Base-by-base conservation (phyloP, 1,140 invertebrate genomes). In the Drosophila pandora region DNA sequence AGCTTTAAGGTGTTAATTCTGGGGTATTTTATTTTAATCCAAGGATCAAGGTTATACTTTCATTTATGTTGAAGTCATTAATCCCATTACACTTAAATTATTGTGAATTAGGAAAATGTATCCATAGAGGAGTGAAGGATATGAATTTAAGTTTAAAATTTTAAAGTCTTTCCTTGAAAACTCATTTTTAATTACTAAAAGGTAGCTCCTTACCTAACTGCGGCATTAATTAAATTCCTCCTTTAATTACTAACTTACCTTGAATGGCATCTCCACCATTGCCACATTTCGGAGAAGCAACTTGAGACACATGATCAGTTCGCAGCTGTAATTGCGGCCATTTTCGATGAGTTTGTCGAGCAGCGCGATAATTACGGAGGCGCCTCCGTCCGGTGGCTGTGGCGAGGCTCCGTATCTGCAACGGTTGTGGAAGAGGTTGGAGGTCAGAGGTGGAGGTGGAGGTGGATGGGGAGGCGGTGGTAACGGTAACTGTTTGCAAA, bases 261-360 rank as follows among this genome's bases (percentile, higher is more conserved):
- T 91, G 34, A 79, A 91, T 30, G 91, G 91, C 87, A 92, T 87
- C 56, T 92, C 90, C 61, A 92, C 91, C 71, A 84, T 76, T 2
- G 94, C 92, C 21, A 95, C 92, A 7, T 94, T 94, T 76, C 95
- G 92, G 21, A 96, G 71, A 7, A 95, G 70, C n/a, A 96, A 82
- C 83, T 94, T 94, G 12, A 96, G 91, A 83, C 95, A 96, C 6
- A 92, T 92, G 0, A 95, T 92, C 41, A 95, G 79, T 79, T 95
- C 94, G 71, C 94, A 94, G 0, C 95, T 94, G 91, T 95, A 95
- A 76, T 93, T 92, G 76, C 93, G 92, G 7, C 83, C 85, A 32
- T 93, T 88, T 58, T 96, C 95, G 49, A 93, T 94, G 28, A 96
- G 84, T 91, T 93, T 94, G 58, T 94, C 93, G 50, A 96, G 84